These are phyloP conservation scores for Gymnocephalus cernua DNA, from an alignment of 2,113 vertebrate species.

Conservation along the genomic window DNA sequence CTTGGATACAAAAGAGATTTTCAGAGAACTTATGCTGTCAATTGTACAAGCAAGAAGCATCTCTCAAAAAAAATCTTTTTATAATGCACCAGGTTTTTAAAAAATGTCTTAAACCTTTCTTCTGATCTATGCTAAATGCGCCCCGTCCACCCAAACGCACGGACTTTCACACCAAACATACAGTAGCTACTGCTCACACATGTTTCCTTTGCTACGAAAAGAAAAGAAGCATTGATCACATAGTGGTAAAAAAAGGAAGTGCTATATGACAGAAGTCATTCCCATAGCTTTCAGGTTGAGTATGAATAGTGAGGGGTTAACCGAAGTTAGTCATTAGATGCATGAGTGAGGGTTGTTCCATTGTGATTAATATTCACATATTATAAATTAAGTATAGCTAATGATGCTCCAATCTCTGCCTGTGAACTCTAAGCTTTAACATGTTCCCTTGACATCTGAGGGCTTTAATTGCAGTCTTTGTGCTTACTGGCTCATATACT, in stretches of 20 bases:
- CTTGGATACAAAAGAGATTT: no score
- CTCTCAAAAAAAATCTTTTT: no score
- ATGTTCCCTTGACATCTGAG: slow-evolving; percentile 55
- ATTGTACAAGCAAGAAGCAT: no score
- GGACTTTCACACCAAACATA: neutral
- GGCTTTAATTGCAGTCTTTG: slow-evolving; percentile 77
- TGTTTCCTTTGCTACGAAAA: neutral
- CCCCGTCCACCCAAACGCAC: neutral
- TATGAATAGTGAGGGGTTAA: slow-evolving; percentile 49
- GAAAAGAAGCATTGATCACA: neutral
- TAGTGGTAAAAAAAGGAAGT: neutral
- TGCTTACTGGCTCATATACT: slow-evolving; percentile 60
- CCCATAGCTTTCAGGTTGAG: slow-evolving; percentile 35
- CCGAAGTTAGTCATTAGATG: slow-evolving; percentile 60
- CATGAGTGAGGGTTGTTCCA: slow-evolving; percentile 52
- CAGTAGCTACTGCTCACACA: neutral
- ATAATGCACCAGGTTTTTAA: no score
- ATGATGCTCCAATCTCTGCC: slow-evolving; percentile 51
- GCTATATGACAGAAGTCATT: slow-evolving; percentile 9
- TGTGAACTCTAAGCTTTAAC: slow-evolving; percentile 68
- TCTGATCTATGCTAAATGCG: neutral
- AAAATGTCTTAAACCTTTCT: neutral
- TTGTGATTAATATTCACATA: slow-evolving; percentile 60
- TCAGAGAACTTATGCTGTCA: no score
- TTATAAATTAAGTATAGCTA: slow-evolving; percentile 65